Percentiles rank a stretch among this genome's conserved stretches.
These are phyloP conservation scores for Strigamia maritima DNA, from an alignment of 2,888 invertebrate species.

Conservation along the genomic window DNA sequence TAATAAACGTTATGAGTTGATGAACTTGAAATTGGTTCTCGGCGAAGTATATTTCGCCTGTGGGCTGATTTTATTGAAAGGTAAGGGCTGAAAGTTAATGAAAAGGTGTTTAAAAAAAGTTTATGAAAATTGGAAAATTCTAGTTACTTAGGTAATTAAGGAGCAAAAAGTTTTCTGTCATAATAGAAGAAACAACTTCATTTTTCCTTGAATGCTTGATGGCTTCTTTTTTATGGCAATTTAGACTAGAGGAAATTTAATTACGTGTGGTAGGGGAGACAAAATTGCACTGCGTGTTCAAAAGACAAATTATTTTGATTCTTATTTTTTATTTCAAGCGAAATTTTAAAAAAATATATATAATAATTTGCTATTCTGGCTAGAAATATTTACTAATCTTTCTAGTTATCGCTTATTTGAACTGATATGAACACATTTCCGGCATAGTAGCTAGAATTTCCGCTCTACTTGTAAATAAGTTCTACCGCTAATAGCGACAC, in stretches of 20 bases:
- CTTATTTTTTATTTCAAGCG: too few species aligned
- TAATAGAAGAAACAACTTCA: slow-evolving; percentile 18
- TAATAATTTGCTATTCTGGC: too few species aligned
- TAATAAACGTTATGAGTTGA: slow-evolving; percentile 30
- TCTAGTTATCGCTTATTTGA: too few species aligned
- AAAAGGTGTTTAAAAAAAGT: slow-evolving; percentile 9
- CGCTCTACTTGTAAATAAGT: too few species aligned
- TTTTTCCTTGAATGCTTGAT: slow-evolving; percentile 15
- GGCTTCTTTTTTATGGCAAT: background rate
- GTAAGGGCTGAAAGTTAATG: slow-evolving; percentile 21
- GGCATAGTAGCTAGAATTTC: too few species aligned
- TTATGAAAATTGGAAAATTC: slow-evolving; percentile 19
- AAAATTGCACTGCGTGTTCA: background rate
- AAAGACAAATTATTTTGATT: too few species aligned
- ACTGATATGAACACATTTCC: too few species aligned
- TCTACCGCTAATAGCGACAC: too few species aligned
- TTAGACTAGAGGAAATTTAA: background rate
- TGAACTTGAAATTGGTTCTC: slow-evolving; percentile 23
- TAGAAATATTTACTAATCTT: too few species aligned
- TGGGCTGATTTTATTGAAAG: slow-evolving; percentile 21
- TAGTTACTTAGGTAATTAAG: slow-evolving; percentile 14
- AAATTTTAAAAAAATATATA: too few species aligned
- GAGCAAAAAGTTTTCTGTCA: slow-evolving; percentile 27
- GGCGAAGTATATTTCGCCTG: background rate
- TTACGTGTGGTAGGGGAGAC: background rate